A percentile compares a stretch with the other conserved stretches of the same genome.
These are phyloP conservation scores for Gulo gulo DNA, from an alignment of 2,113 vertebrate species.

Conservation along the genomic window DNA sequence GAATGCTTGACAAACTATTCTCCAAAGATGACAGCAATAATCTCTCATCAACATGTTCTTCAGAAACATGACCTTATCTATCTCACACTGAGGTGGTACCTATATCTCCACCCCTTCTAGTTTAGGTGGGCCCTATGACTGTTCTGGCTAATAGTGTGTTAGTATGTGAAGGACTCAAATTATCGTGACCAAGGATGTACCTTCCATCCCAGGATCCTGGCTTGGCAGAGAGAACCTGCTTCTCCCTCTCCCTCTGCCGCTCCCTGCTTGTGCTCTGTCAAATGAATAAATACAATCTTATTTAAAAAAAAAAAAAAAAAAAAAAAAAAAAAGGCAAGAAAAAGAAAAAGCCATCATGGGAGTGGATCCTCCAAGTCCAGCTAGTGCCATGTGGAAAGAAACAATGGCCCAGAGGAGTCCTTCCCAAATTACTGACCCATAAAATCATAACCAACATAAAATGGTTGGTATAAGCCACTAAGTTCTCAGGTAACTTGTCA, in stretches of 20 bases:
- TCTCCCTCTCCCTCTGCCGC: background rate
- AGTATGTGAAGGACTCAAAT: too few relatives aligned
- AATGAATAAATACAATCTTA: background rate
- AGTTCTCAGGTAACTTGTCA: background rate
- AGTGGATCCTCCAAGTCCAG: background rate
- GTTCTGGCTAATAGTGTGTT: background rate
- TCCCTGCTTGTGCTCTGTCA: background rate
- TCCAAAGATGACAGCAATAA: background rate
- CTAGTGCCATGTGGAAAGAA: background rate
- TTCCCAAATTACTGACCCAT: background rate
- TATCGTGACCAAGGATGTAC: too few relatives aligned
- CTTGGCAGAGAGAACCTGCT: background rate
- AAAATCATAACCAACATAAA: conserved; percentile 2
- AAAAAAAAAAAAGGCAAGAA: background rate
- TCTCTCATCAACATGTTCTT: background rate
- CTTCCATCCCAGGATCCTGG: too few relatives aligned
- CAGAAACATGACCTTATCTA: background rate
- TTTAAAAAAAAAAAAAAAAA: too few relatives aligned
- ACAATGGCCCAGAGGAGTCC: background rate
- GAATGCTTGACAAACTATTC: background rate
- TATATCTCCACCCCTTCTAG: background rate
- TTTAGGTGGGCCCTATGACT: background rate
- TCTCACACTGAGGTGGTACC: background rate
- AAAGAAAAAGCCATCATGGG: background rate
- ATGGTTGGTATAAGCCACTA: background rate